Conservation (phyloP, 2,888 invertebrate species). For the Gandaritis pyraliata region DNA sequence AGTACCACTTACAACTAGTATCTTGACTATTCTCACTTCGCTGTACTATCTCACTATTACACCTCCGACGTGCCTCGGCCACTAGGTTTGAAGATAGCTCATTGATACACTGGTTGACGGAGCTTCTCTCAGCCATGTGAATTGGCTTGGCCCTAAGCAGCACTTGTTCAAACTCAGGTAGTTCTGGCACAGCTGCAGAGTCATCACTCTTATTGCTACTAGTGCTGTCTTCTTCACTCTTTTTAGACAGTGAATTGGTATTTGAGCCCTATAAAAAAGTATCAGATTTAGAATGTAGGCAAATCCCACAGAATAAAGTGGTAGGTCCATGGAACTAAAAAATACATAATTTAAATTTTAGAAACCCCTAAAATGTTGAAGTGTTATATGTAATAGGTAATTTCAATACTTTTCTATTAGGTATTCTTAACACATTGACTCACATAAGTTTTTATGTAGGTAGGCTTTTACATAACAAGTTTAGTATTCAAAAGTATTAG, state of each 20-base stretch:
- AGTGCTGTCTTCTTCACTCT: constrained; percentile 65
- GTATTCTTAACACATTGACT: background rate
- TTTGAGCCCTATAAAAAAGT: constrained; percentile 61
- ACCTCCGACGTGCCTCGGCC: constrained; percentile 74
- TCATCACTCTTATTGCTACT: constrained; percentile 71
- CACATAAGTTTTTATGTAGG: constrained; percentile 5
- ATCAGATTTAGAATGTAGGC: too few relatives aligned
- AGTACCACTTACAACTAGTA: constrained; percentile 58
- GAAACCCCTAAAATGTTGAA: background rate
- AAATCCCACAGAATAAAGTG: too few relatives aligned
- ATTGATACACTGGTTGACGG: constrained; percentile 88
- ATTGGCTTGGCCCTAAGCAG: constrained; percentile 70
- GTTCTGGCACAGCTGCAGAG: constrained; percentile 55
- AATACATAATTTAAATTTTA: background rate
- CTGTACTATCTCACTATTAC: constrained; percentile 80
- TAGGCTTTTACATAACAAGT: constrained; percentile 16
- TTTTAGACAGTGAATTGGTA: constrained; percentile 71
- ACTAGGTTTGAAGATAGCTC: constrained; percentile 86
- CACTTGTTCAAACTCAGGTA: constrained; percentile 69
- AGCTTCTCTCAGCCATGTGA: constrained; percentile 72
- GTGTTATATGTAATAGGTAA: too few relatives aligned
- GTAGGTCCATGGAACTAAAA: too few relatives aligned
- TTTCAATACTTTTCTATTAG: constrained; percentile 1
- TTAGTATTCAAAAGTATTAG: constrained; percentile 11
- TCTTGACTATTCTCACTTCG: constrained; percentile 72